Evolutionary conservation across 2,797 vertebrate genomes (phyloP), one percentile per base, ranked within the genome.

Genomic region (Poecilia wingei): DNA sequence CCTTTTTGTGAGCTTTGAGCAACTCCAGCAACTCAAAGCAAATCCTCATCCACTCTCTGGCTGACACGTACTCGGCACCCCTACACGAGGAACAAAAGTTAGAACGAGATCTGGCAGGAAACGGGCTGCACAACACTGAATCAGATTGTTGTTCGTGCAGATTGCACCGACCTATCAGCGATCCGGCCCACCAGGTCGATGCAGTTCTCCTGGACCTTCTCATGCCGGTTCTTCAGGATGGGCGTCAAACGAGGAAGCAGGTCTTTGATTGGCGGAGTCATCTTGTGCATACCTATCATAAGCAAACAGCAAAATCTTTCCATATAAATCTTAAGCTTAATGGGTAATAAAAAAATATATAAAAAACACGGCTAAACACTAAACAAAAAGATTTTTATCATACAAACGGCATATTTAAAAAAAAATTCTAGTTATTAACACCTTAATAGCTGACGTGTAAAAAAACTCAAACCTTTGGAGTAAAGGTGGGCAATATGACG

Each of bases 41-140:
- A 93, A 99, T 99, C 88, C 98, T 97, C 98, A 99, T 99, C 98
- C 98, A 99, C 78, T 99, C 98, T 86, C 98, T 97, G 82, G 98
- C 98, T 33, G 98, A 99, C 75, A 99, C 98, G 16, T 99, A 99
- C 72, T 99, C 98, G 22, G 98, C 98, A 72, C 98, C 98, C 95
- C 98, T 99, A 80, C 41, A 46, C 0, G 69, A 93, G 85, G 68
- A 41, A 39, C 3, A 6, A 0, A 71, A 3, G 51, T 14, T 59
- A 8, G 20, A 75, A 39, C 6, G 5, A 53, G 47, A 72, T 20
- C 7, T 31, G 47, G 10, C 41, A 39, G 33, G 25, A 61, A 31
- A 41, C 18, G 2, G 8, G 51, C 31, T n/a, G 9, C 33, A n/a
- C 13, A 13, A 49, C 12, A 70, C 45, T 2, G 1, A n/a, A 25